Percentiles rank a stretch among this genome's conserved stretches.
Conservation (phyloP, 2,888 invertebrate species). For the Parnassius glacialis region DNA sequence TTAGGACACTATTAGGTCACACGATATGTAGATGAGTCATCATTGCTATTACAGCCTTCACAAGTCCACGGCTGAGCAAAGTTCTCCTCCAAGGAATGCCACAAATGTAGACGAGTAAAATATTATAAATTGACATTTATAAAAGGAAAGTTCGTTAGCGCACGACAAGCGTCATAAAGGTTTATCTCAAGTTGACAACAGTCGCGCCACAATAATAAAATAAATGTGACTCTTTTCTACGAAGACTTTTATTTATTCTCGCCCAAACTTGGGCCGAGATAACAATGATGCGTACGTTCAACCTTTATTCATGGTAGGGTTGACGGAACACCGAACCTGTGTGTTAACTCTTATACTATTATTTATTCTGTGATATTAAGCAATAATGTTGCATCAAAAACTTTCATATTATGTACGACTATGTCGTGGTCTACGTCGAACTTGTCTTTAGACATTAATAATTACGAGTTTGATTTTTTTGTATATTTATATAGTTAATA, state of each 20-base stretch:
- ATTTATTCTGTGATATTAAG: neutral
- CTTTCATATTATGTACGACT: no score
- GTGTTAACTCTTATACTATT: neutral
- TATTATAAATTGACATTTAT: conserved; percentile 28
- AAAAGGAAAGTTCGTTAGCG: conserved; percentile 65
- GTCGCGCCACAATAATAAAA: conserved; percentile 70
- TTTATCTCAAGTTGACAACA: conserved; percentile 65
- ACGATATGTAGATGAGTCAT: neutral
- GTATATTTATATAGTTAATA: no score
- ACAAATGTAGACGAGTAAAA: neutral
- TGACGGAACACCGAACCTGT: conserved; percentile 25
- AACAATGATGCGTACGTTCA: conserved; percentile 75
- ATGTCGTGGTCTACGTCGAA: no score
- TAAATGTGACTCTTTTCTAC: conserved; percentile 73
- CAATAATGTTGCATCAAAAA: no score
- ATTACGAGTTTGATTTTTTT: no score
- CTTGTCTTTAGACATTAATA: no score
- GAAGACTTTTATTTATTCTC: conserved; percentile 75
- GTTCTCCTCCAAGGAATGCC: no score
- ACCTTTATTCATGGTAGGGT: conserved; percentile 46
- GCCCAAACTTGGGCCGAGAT: conserved; percentile 68
- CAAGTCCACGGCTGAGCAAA: no score
- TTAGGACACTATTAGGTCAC: no score
- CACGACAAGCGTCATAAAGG: conserved; percentile 69
- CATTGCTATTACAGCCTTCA: no score